Conservation (phyloP, 1,140 invertebrate species). For the Polypedilum vanderplanki region DNA sequence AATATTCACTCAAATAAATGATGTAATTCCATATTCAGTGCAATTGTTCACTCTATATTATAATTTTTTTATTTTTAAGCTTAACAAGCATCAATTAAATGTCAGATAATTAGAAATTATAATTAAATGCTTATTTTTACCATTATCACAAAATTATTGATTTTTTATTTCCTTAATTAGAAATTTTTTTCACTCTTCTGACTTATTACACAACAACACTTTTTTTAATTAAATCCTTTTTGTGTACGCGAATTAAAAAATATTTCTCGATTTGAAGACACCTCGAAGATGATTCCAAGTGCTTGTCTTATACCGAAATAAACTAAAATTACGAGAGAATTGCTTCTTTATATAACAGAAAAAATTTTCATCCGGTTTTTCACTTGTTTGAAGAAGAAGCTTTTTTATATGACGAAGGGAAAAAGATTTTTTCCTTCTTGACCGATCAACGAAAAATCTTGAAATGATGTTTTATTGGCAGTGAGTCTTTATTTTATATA, state of each 20-base stretch:
- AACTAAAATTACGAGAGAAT: slow-evolving; percentile 21
- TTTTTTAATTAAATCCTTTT: not conserved
- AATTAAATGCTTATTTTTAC: not conserved
- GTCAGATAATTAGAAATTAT: too few relatives aligned
- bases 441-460: not conserved
- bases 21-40: too few relatives aligned
- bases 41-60: too few relatives aligned
- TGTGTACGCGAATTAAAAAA: not conserved
- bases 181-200: too few relatives aligned
- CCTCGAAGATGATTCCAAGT: slow-evolving; percentile 9
- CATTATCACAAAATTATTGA: slow-evolving; percentile 10
- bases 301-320: slow-evolving; percentile 4
- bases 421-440: not conserved
- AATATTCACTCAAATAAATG: too few relatives aligned
- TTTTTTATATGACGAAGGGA: not conserved
- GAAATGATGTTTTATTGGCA: not conserved
- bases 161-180: not conserved
- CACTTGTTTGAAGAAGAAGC: not conserved
- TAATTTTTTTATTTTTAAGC: too few relatives aligned
- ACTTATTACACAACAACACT: not conserved
- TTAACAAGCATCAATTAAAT: too few relatives aligned
- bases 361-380: slow-evolving; percentile 25
- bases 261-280: not conserved
- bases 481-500: not conserved
- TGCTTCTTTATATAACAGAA: slow-evolving; percentile 18